These are phyloP conservation scores for Streblospio benedicti DNA, from an alignment of 1,140 invertebrate genomes.

Conservation along the genomic window DNA sequence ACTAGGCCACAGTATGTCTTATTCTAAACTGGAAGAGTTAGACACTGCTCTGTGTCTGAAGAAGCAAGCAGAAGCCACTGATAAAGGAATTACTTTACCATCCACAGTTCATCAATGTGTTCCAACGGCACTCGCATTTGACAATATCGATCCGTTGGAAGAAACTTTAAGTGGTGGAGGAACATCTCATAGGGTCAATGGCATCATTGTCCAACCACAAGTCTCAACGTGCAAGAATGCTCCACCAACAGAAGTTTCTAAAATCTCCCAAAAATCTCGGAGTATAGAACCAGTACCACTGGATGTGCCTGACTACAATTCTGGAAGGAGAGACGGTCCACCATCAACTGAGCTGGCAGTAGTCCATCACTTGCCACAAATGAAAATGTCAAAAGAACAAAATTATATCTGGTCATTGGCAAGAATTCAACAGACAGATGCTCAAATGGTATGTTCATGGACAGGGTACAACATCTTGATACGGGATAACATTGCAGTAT, in stretches of 20 bases:
- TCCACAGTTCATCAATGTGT: neutral
- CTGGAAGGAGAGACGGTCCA: neutral
- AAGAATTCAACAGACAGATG: neutral
- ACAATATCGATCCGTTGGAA: slow-evolving; percentile 10
- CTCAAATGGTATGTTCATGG: neutral
- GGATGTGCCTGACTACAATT: neutral
- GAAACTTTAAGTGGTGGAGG: slow-evolving; percentile 10
- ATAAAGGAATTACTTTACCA: too few relatives aligned
- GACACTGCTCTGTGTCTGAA: neutral
- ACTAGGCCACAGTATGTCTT: neutral
- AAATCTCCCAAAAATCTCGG: neutral
- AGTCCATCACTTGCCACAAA: neutral
- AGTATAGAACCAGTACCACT: neutral
- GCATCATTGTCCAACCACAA: slow-evolving; percentile 3
- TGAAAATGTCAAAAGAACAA: neutral
- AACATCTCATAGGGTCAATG: slow-evolving; percentile 13
- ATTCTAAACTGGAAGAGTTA: neutral
- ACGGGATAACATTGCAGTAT: neutral
- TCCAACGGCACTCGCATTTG: neutral
- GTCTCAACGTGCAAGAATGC: neutral
- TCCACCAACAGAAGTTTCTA: neutral
- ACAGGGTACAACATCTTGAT: slow-evolving; percentile 6
- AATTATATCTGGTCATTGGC: neutral
- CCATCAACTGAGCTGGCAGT: neutral
- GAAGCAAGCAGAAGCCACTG: neutral